Base-by-base conservation (phyloP, 2,888 invertebrate genomes). In the Syrphus vitripennis region DNA sequence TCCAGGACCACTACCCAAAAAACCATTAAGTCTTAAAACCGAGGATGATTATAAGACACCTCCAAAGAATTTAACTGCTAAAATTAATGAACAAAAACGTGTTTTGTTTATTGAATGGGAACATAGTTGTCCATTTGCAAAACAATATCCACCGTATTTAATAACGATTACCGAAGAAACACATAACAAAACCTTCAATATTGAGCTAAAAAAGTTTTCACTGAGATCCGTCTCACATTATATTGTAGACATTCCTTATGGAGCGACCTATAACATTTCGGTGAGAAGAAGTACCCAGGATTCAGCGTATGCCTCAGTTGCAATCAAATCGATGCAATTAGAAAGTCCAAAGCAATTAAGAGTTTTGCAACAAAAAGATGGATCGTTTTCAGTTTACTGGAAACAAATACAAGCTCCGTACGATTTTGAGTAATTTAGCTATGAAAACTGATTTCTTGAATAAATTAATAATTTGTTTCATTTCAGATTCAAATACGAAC, bases 301-400 rank as follows among this genome's bases (percentile, higher is more conserved):
- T 29, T 89, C 93, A 31, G 89, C 89, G n/a, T 77, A 89, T 88
- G 90, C 92, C 2, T 94, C 93, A 14, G 92, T 94, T 0, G 88
- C 93, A 26, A 94, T 94, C 71, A 87, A 90, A 21, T 95, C 95
- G 6, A 94, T 94, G 1, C 91, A 93, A 7, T 92, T 97, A 71
- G 93, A 94, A 48, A 92, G 95, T 6, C 97, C 96, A 0, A 93
- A 93, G 88, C 95, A 95, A 88, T 92, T 96, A 24, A 93, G 93
- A 53, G 95, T 95, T 24, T 92, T 94, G 89, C 92, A 94, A 16
- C 93, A 94, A 80, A 93, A 93, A 21, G 94, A 94, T 91, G 95
- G 95, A 4, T 95, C 94, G 89, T 94, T 94, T 89, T 92, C 95
- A 88, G 93, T 96, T 37, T 94, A 93, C 90, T 97, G 97, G 96